Base-by-base conservation (phyloP, 2,888 invertebrate species). In the Hemithea aestivaria region DNA sequence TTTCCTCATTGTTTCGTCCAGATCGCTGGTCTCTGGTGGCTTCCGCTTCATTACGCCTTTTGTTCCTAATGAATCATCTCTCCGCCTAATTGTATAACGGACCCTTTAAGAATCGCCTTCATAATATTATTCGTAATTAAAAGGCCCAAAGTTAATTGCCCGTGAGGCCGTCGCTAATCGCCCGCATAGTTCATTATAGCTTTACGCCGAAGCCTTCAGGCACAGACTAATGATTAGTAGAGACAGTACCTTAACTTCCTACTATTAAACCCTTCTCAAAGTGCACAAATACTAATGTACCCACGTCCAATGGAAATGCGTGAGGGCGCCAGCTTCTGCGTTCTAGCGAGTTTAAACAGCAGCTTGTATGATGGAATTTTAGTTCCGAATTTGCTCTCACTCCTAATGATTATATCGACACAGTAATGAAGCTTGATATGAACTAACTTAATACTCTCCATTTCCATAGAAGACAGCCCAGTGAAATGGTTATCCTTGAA, bases 121-220 rank as follows among this genome's bases (percentile, higher is more conserved):
- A 73, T 78, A 71, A 79, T 76, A 79, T 80, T 76, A 74, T 72
- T 67, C 67, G 68, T 74, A 79, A 83, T 81, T 80, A 81, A 73
- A 78, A 71, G 73, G 68, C 58, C 64, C 64, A 50, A 51, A 69
- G 69, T 66, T 81, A 84, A 84, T 83, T 80, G 74, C 69, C 73
- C 73, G 73, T 78, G 62, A 73, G 59, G 64, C 58, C 63, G 58
- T 71, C 73, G 62, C 72, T 73, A 66, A 58, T 16, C 53, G 21
- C 27, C 40, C 45, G 53, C 56, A 67, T 73, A 75, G 73, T 74
- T 77, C 68, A 71, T 72, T 70, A 69, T 58, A 45, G 53, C 45
- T 40, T 45, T 40, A 40, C 35, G 28, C 46, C 32, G 35, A 31
- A 32, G 37, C 46, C 48, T 42, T 46, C 45, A 41, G 36, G 33